Conservation (phyloP, 2,797 vertebrate genomes). For the Pelodytes ibericus region DNA sequence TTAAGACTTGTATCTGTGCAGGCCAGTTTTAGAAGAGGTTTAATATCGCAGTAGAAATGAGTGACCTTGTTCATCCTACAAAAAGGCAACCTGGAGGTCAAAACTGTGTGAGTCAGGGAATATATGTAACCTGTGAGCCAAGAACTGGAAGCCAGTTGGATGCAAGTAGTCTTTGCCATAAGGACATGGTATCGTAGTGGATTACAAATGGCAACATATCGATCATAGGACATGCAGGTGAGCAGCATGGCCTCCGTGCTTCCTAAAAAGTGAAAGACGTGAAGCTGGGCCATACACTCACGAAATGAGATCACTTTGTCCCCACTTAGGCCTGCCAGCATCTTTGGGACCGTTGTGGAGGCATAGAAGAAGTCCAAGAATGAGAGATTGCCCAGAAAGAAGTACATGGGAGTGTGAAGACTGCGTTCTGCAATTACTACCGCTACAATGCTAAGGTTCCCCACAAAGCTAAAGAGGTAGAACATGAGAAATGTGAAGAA, state of each 20-base stretch:
- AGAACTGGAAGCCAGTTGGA: slow-evolving; percentile 12
- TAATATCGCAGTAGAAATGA: slow-evolving; percentile 46
- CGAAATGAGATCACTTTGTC: slow-evolving; percentile 54
- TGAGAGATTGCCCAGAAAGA: slow-evolving; percentile 31
- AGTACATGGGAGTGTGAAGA: slow-evolving; percentile 31
- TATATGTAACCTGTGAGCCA: slow-evolving; percentile 30
- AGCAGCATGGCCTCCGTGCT: slow-evolving; percentile 52
- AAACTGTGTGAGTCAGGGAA: slow-evolving; percentile 35
- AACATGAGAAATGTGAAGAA: slow-evolving; percentile 11
- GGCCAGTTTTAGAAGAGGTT: slow-evolving; percentile 35
- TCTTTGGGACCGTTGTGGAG: slow-evolving; percentile 9
- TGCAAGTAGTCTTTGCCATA: slow-evolving; percentile 28
- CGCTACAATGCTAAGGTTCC: slow-evolving; percentile 15
- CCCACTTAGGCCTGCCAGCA: slow-evolving; percentile 28
- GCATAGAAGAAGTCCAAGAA: slow-evolving; percentile 19
- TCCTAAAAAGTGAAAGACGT: slow-evolving; percentile 53
- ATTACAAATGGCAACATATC: slow-evolving; percentile 70
- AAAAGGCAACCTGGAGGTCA: slow-evolving; percentile 34
- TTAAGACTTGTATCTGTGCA: slow-evolving; percentile 35
- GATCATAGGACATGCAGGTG: slow-evolving; percentile 70
- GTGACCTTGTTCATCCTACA: slow-evolving; percentile 17
- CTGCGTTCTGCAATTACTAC: not conserved
- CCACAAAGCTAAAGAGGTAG: slow-evolving; percentile 8
- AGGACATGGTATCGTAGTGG: slow-evolving; percentile 58
- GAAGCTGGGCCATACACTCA: slow-evolving; percentile 56